These are phyloP conservation scores for Mormoops blainvillei DNA, from an alignment of 2,113 vertebrate genomes.

Conservation along the genomic window DNA sequence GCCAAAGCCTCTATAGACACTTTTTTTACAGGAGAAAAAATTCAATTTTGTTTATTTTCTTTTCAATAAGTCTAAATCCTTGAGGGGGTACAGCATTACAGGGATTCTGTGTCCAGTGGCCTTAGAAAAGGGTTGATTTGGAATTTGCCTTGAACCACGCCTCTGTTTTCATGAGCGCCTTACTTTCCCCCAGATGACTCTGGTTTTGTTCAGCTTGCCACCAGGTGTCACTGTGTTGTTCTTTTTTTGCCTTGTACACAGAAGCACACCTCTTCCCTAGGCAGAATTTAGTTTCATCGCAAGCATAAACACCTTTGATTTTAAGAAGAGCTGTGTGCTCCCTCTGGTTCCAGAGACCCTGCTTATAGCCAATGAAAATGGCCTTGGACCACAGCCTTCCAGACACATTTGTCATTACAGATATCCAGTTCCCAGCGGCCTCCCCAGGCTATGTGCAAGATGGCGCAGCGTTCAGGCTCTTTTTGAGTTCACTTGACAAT, in stretches of 20 bases:
- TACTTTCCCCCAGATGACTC: not conserved
- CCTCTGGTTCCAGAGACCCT: not conserved
- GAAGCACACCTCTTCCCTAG: not conserved
- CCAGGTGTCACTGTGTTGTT: not conserved
- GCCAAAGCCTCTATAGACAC: not conserved
- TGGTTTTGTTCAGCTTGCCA: not conserved
- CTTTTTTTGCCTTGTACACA: not conserved
- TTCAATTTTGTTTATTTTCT: not conserved
- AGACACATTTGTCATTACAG: not conserved
- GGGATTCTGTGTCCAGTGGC: not conserved
- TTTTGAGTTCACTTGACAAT: not conserved
- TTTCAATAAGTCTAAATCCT: not conserved
- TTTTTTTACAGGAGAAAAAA: not conserved
- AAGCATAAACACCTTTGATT: not conserved
- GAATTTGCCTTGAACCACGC: not conserved
- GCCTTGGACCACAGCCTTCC: not conserved
- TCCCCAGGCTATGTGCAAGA: not conserved
- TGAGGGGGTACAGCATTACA: not conserved
- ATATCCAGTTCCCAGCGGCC: not conserved
- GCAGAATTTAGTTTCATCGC: not conserved
- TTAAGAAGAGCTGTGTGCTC: not conserved
- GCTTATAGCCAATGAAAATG: not conserved
- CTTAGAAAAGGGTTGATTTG: not conserved
- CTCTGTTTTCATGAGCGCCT: not conserved
- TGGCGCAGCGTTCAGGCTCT: not conserved